phyloP scores from a whole-genome alignment of 2,113 vertebrate species.

The Buteo buteo region DNA sequence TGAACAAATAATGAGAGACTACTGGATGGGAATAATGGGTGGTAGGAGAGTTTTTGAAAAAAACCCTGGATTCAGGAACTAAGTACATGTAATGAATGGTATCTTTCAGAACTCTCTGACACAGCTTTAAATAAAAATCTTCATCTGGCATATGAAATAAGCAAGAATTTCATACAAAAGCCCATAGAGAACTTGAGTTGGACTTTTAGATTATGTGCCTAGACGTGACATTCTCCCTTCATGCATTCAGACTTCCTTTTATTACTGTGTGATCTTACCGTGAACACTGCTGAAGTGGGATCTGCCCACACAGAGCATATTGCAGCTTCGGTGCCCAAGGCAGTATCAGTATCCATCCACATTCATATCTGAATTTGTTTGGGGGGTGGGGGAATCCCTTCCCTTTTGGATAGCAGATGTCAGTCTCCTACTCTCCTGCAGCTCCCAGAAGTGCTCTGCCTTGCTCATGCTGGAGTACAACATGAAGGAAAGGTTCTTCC shows the following conservation, averaged over 20 bases:
- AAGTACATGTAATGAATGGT: background rate
- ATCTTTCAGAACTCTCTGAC: background rate
- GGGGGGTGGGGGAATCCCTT: background rate
- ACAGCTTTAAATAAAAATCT: background rate
- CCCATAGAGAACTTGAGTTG: background rate
- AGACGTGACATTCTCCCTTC: background rate
- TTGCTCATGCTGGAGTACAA: background rate
- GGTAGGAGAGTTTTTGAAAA: background rate
- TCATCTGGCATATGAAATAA: background rate
- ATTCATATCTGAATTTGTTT: background rate
- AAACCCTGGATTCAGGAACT: background rate
- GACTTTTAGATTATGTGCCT: background rate
- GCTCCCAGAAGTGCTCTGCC: background rate
- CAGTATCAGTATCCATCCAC: background rate
- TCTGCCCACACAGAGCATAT: background rate
- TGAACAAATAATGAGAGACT: background rate
- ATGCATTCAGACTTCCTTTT: background rate
- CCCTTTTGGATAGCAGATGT: background rate
- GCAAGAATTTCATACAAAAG: background rate
- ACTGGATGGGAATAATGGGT: background rate
- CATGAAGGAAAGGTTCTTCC: background rate
- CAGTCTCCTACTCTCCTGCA: background rate
- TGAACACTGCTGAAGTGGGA: background rate
- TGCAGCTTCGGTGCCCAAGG: background rate
- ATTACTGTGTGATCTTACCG: background rate